Percentiles rank a stretch among this genome's conserved stretches.
These are phyloP conservation scores for Micronycteris hirsuta DNA, from an alignment of 2,113 vertebrate genomes.

Conservation along the genomic window DNA sequence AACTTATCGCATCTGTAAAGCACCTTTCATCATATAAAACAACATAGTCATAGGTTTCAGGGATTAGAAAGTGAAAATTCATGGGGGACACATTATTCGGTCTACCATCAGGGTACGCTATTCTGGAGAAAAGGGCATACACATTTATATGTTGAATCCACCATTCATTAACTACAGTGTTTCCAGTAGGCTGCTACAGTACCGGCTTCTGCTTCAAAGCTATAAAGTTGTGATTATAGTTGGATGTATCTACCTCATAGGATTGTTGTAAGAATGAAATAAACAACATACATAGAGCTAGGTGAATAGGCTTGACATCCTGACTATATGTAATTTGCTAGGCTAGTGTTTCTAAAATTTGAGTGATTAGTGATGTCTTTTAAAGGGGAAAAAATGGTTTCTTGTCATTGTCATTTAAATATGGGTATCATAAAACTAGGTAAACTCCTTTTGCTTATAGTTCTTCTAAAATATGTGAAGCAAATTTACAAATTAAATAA, in stretches of 20 bases:
- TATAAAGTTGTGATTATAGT: not conserved
- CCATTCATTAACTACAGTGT: not conserved
- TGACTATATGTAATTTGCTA: not conserved
- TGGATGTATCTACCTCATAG: not conserved
- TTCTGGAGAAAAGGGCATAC: not conserved
- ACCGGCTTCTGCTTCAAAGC: not conserved
- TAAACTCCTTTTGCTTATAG: not conserved
- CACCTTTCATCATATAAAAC: not conserved
- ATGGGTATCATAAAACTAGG: not conserved
- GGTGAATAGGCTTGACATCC: not conserved
- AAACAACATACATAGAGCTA: not conserved
- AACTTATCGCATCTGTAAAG: not conserved
- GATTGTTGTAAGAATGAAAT: not conserved
- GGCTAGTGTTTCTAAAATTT: not conserved
- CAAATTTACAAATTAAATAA: not conserved
- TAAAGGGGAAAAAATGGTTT: not conserved
- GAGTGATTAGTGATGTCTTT: not conserved
- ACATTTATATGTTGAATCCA: not conserved
- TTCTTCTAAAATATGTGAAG: not conserved
- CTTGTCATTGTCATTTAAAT: not conserved
- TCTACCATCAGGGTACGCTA: not conserved
- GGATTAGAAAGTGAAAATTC: not conserved
- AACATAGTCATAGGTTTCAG: not conserved
- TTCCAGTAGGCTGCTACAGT: not conserved
- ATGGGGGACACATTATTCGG: not conserved